Base-by-base conservation (phyloP, 2,888 invertebrate species). In the Harmothoe impar region DNA sequence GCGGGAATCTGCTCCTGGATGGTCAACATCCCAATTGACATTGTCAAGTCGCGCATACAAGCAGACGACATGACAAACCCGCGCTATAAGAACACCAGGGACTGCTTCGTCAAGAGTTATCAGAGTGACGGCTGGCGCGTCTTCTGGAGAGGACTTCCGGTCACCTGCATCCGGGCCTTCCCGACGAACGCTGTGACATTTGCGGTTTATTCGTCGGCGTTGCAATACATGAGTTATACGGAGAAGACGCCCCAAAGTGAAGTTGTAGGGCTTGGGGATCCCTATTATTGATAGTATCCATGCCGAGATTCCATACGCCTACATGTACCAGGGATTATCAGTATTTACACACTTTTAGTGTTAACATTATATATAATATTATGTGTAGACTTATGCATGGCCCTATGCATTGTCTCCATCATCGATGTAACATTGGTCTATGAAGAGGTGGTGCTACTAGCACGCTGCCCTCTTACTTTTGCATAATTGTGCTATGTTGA, bases 1-100 rank as follows among this genome's bases (percentile, higher is more conserved):
- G 95, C 96, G 91, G 97, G 97, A 0, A 96, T 97, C 7, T 56
- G 97, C 0, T 97, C 97, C 0, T 98, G 97, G 97, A 96, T 97
- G n/a, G 95, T 96, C 25, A 97, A 97, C 3, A 96, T 97, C 93
- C 98, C 98, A 0, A 96, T 97, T 81, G 98, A 98, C 96, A 97
- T 97, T 52, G 96, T 98, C 1, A 98, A 98, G 95, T 97, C 97
- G 17, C 96, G 97, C 85, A 96, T 98, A 93, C 98, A 98, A 95
- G 97, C 97, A 0, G 97, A 97, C 94, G 95, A 93, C 20, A 52
- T 91, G 54, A 23, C 51, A 0, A 91, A 94, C 23, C 92, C 93
- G 23, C 92, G 97, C 0, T 97, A 97, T 94, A 96, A 95, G 78
- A 97, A 97, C 84, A 96, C 97, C 92, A 93, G 96, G 84, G 96